A percentile compares a stretch with the other conserved stretches of the same genome.
Conservation (phyloP, 1,140 invertebrate genomes). For the Macrobrachium rosenbergii region DNA sequence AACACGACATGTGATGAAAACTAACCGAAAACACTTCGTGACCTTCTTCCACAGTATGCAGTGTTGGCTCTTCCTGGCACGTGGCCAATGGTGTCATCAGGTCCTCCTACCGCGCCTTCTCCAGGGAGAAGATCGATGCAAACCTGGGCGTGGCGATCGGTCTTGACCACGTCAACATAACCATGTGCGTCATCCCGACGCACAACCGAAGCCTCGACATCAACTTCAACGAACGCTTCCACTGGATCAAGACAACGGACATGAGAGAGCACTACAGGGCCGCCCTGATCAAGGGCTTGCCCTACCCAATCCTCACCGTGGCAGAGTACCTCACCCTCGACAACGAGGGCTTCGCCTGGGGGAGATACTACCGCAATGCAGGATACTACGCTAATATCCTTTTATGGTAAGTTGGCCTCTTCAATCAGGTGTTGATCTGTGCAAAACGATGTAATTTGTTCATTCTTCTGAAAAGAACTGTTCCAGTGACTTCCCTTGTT, state of each 20-base stretch:
- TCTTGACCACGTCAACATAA: conserved; percentile 95
- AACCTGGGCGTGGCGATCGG: conserved; percentile 93
- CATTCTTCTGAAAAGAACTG: not conserved
- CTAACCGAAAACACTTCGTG: not conserved
- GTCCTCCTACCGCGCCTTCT: conserved; percentile 93
- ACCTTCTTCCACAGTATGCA: conserved; percentile 80
- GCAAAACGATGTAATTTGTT: not conserved
- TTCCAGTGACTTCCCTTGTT: too few relatives aligned
- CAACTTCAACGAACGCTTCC: conserved; percentile 96
- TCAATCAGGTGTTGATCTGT: not conserved
- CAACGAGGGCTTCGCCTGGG: conserved; percentile 97
- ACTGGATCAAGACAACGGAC: conserved; percentile 85
- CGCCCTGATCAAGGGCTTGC: conserved; percentile 86
- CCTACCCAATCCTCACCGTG: conserved; percentile 95
- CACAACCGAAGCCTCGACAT: conserved; percentile 76
- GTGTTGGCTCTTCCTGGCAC: conserved; percentile 95
- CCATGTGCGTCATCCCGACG: conserved; percentile 82
- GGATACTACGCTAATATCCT: conserved; percentile 93
- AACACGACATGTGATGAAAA: too few relatives aligned
- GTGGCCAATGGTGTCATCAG: conserved; percentile 85
- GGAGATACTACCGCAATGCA: conserved; percentile 90
- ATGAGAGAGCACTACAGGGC: conserved; percentile 86
- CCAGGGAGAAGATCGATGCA: conserved; percentile 87
- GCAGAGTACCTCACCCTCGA: conserved; percentile 96
- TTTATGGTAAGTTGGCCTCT: conserved; percentile 80